Base-by-base conservation (phyloP, 1,140 invertebrate genomes). In the Orchestia grillus region DNA sequence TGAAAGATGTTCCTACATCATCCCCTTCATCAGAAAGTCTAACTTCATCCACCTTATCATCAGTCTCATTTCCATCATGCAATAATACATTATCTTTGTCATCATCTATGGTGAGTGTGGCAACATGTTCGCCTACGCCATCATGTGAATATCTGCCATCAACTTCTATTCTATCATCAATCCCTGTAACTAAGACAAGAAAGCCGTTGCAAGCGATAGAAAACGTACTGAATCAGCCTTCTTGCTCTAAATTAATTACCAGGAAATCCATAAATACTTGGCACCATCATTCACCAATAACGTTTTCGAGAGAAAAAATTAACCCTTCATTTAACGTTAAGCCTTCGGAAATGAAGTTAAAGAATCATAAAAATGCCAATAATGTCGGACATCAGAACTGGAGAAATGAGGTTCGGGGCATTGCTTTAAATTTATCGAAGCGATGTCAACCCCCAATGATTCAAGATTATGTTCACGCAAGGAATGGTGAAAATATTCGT, bases 141-240 rank as follows among this genome's bases (percentile, higher is more conserved):
- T 77, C 62, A 77, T 3, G 62, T 19, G 62, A 77, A 15, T 36
- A 36, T 77, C 28, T 36, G 28, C 11, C 62, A 23, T 77, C 62
- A 36, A 36, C 11, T 3, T 77, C 62, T 36, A 53, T 53, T 19
- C 6, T 19, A 53, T 19, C 47, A 53, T 53, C 47, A 53, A 36
- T 36, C 62, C 15, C 11, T 15, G 62, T 19, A 77, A 77, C 62
- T 77, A 77, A 28, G 28, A 77, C 28, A 23, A 77, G 88, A 28
- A 91, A 91, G 88, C 88, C 88, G 42, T 43, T 91, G 41, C 88
- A 42, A 44, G 41, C 88, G 88, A 91, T 91, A 42, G 41, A 91
- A 91, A 91, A 91, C 41, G 44, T 91, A 16, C 41, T 91, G 88
- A 44, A 42, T 44, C 41, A 91, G 88, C 88, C 88, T 44, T 91